These are phyloP conservation scores for Meiosimyza decipiens DNA, from an alignment of 2,888 invertebrate species.

Conservation along the genomic window DNA sequence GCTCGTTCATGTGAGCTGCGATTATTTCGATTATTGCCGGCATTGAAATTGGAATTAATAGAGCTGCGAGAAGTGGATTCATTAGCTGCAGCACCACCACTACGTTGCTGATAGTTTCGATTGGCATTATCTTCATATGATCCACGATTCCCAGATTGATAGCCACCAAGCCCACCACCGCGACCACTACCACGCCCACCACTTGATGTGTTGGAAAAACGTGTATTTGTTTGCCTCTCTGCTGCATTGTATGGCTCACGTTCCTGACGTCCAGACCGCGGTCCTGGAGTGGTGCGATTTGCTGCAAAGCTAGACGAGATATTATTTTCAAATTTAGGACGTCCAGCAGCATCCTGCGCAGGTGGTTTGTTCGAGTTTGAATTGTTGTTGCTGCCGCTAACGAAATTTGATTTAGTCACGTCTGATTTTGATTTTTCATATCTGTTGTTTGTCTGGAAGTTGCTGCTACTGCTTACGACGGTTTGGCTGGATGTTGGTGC, in stretches of 20 bases:
- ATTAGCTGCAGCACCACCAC: background rate
- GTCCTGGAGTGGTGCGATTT: conserved; percentile 45
- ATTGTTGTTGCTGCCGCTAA: conserved; percentile 38
- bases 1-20: conserved; percentile 43
- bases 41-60: conserved; percentile 34
- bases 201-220: conserved; percentile 1
- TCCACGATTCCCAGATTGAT: conserved; percentile 7
- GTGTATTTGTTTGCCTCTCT: conserved; percentile 14
- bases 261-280: conserved; percentile 13
- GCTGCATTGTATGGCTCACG: conserved; percentile 24
- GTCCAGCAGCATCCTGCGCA: conserved; percentile 34
- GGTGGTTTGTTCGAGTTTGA: conserved; percentile 36
- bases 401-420: conserved; percentile 34
- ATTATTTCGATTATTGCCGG: conserved; percentile 41
- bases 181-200: conserved; percentile 40
- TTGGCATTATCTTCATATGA: conserved; percentile 16
- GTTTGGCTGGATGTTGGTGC: conserved; percentile 25
- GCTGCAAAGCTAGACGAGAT: conserved; percentile 66
- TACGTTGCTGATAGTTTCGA: conserved; percentile 14
- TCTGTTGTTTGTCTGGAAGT: conserved; percentile 19
- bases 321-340: conserved; percentile 64
- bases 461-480: background rate
- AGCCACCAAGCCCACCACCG: conserved; percentile 36
- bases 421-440: conserved; percentile 38
- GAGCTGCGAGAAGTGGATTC: conserved; percentile 9